Evolutionary conservation across 2,113 vertebrate species (phyloP).

Genomic region (Malurus elegans): DNA sequence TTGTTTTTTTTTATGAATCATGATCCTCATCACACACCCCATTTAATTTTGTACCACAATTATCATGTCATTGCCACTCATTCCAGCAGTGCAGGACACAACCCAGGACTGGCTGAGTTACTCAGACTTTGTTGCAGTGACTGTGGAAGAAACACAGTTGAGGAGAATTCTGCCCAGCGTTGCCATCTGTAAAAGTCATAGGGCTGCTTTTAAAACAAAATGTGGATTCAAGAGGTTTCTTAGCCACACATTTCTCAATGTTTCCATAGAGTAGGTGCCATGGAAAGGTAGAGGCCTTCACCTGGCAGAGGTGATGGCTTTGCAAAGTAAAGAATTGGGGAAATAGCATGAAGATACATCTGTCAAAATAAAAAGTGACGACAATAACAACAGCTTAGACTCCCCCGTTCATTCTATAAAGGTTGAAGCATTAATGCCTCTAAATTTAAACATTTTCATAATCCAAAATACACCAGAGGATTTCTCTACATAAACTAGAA

Average conservation of each 20-base stretch:
- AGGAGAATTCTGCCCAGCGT: not conserved
- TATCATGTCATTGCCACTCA: not conserved
- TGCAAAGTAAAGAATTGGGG: not conserved
- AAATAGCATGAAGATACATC: not conserved
- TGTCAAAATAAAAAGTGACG: not conserved
- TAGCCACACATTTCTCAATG: not conserved
- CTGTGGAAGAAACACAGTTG: constrained; percentile 1
- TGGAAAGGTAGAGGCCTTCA: not conserved
- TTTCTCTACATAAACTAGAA: not conserved
- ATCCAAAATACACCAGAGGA: not conserved
- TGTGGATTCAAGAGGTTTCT: not conserved
- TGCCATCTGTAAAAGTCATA: not conserved
- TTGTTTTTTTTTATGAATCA: not conserved
- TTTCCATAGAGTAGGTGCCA: not conserved
- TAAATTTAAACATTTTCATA: not conserved
- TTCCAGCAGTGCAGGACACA: not conserved
- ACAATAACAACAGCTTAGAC: not conserved
- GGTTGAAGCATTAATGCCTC: not conserved
- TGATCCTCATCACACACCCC: not conserved
- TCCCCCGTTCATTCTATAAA: not conserved
- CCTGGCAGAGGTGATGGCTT: not conserved
- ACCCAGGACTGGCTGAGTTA: not conserved
- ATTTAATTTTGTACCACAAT: not conserved
- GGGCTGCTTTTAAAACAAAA: not conserved
- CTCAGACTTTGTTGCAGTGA: not conserved